Conservation (phyloP, 23 tunicate species). For the Ascidia mentula region DNA sequence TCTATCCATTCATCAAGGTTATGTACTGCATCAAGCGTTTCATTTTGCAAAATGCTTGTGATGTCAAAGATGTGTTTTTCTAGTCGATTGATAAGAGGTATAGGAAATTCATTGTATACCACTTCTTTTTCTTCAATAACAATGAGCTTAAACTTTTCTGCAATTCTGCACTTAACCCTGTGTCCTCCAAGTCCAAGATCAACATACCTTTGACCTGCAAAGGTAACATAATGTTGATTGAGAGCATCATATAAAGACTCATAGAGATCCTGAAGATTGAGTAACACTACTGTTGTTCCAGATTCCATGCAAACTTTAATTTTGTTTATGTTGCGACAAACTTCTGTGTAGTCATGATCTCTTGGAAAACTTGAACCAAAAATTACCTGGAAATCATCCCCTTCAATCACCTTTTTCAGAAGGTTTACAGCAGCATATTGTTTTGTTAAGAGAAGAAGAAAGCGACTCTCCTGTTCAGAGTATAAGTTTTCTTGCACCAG, state of each 20-base stretch:
- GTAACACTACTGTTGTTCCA: conserved; percentile 56
- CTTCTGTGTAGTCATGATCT: conserved; percentile 56
- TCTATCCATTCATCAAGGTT: conserved; percentile 31
- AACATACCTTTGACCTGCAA: conserved; percentile 54
- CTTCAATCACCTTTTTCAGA: conserved; percentile 22
- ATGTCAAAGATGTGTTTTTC: conserved; percentile 53
- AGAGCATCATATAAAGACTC: conserved; percentile 70
- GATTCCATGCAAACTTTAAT: conserved; percentile 68
- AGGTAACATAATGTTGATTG: conserved; percentile 62
- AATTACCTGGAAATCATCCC: conserved; percentile 33
- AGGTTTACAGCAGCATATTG: conserved; percentile 52
- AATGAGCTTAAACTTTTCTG: conserved; percentile 28
- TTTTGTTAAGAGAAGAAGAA: conserved; percentile 47
- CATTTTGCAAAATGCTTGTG: conserved; percentile 18
- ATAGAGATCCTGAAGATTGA: conserved; percentile 48
- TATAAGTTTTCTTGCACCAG: conserved; percentile 31
- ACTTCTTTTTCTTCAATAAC: conserved; percentile 52
- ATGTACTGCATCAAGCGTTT: not conserved
- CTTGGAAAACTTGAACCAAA: conserved; percentile 71
- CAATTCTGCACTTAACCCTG: conserved; percentile 47
- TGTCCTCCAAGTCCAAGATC: conserved; percentile 65
- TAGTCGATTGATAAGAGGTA: conserved; percentile 51
- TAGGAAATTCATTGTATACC: conserved; percentile 50
- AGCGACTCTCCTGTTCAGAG: conserved; percentile 39
- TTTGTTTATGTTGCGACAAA: conserved; percentile 57